Conservation (phyloP, 2,888 invertebrate genomes). For the Julus scandinavius region DNA sequence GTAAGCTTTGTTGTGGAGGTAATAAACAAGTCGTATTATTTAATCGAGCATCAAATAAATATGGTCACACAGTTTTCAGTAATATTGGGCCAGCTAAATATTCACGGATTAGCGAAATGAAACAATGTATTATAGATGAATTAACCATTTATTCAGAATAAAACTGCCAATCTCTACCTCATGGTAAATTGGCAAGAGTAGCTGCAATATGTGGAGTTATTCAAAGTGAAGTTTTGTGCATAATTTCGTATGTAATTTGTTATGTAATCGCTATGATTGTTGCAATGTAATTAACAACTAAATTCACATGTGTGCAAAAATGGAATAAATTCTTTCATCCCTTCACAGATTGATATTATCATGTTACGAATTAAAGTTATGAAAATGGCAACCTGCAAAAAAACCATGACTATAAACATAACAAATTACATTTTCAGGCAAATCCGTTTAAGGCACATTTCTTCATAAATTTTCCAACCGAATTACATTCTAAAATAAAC, state of each 20-base stretch:
- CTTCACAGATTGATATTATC: no score
- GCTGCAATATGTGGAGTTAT: neutral
- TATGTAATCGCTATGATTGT: no score
- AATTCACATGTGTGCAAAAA: no score
- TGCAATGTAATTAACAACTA: no score
- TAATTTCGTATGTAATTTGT: neutral
- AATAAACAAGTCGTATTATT: conserved; percentile 5
- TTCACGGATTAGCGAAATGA: neutral
- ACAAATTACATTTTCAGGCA: no score
- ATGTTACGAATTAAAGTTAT: no score
- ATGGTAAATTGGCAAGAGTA: neutral
- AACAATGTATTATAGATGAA: neutral
- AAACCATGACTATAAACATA: no score
- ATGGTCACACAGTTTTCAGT: neutral
- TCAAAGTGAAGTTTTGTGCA: neutral
- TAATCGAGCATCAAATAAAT: neutral
- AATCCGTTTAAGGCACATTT: no score
- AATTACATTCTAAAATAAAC: no score
- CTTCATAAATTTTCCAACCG: no score
- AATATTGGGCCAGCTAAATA: neutral
- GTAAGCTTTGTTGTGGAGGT: neutral
- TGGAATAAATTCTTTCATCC: no score
- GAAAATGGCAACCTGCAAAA: no score
- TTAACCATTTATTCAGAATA: neutral
- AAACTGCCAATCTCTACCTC: neutral